Evolutionary conservation across 2,797 vertebrate genomes (phyloP).

Genomic region (Myotis myotis): DNA sequence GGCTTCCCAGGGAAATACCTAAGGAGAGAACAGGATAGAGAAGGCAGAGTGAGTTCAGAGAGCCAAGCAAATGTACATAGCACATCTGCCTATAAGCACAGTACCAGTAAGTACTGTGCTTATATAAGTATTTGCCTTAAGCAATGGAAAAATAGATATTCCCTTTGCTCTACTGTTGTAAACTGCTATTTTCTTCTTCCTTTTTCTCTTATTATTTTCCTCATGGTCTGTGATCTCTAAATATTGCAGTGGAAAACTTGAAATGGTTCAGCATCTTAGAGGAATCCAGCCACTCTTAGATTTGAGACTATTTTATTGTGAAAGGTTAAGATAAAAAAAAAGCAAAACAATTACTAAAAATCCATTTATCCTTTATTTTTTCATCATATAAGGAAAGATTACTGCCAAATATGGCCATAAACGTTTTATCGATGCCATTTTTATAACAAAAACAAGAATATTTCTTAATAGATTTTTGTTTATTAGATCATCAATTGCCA

Average conservation of each 20-base stretch:
- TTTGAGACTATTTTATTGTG: slow-evolving; percentile 20
- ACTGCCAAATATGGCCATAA: slow-evolving; percentile 50
- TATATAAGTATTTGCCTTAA: not conserved
- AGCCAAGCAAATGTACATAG: not conserved
- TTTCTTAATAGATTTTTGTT: slow-evolving; percentile 52
- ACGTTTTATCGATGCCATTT: slow-evolving; percentile 40
- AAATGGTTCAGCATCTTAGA: not conserved
- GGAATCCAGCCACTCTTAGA: not conserved
- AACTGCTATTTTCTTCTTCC: too few relatives aligned
- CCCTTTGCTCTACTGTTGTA: not conserved
- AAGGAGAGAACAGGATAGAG: not conserved
- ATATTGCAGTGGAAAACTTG: not conserved
- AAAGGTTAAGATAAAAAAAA: slow-evolving; percentile 52
- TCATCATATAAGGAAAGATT: slow-evolving; percentile 44
- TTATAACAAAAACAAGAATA: slow-evolving; percentile 44
- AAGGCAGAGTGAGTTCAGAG: not conserved
- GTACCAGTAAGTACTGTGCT: not conserved
- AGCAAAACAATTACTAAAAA: slow-evolving; percentile 4
- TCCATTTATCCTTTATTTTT: slow-evolving; percentile 55
- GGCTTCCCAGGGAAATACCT: not conserved
- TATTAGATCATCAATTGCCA: slow-evolving; percentile 36
- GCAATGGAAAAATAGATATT: accelerated
- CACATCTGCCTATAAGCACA: not conserved
- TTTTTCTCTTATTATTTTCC: not conserved
- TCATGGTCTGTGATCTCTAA: not conserved